Evolutionary conservation across 2,113 vertebrate species (phyloP).

Genomic region (Hippocampus guttulatus): DNA sequence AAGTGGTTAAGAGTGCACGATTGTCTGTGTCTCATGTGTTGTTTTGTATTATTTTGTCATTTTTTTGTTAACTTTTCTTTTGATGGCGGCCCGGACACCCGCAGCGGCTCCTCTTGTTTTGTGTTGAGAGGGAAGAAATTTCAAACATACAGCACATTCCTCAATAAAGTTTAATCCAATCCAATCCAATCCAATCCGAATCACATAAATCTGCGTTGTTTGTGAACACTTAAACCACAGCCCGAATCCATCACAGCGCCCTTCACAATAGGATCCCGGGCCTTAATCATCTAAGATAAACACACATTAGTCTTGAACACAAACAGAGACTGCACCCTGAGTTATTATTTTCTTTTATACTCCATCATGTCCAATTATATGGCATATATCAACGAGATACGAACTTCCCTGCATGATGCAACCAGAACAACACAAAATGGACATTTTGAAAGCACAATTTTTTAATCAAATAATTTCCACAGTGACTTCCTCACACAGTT

Average conservation of each 20-base stretch:
- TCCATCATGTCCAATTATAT: slow-evolving; percentile 57
- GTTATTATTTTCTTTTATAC: slow-evolving; percentile 51
- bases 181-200: not conserved
- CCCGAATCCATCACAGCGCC: slow-evolving; percentile 32
- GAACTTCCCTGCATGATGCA: slow-evolving; percentile 26
- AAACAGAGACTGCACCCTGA: slow-evolving; percentile 41
- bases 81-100: too few species aligned
- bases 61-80: too few species aligned
- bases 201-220: not conserved
- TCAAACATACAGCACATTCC: too few species aligned
- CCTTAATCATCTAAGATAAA: slow-evolving; percentile 57
- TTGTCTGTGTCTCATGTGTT: too few species aligned
- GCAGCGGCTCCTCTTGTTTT: too few species aligned
- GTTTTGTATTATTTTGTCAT: too few species aligned
- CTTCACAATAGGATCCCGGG: slow-evolving; percentile 37
- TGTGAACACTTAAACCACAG: not conserved
- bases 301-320: slow-evolving; percentile 53
- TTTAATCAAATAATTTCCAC: not conserved
- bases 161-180: too few species aligned
- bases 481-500: not conserved
- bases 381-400: slow-evolving; percentile 43
- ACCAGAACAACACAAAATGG: slow-evolving; percentile 24
- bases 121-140: too few species aligned
- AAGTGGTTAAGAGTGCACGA: too few species aligned
- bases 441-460: slow-evolving; percentile 18